Evolutionary conservation across 2,797 vertebrate species (phyloP).

Genomic region (Pteronotus mesoamericanus): DNA sequence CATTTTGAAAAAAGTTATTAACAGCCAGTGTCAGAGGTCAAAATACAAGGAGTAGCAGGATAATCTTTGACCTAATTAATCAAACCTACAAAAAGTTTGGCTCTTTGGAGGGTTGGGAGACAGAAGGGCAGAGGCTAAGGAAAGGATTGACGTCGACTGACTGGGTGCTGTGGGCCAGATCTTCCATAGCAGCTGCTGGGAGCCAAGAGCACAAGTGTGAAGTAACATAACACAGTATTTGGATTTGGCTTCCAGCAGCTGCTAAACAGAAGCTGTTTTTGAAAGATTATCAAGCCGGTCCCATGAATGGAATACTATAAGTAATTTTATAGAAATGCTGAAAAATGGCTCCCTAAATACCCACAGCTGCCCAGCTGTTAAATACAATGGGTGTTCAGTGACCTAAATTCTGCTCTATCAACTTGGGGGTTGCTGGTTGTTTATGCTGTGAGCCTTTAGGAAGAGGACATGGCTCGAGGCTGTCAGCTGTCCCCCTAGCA

Average conservation of each 20-base stretch:
- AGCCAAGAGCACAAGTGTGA: background rate
- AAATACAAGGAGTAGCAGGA: background rate
- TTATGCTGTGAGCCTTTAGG: background rate
- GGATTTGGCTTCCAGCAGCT: background rate
- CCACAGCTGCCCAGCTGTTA: background rate
- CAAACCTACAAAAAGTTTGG: background rate
- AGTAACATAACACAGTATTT: background rate
- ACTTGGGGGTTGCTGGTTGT: background rate
- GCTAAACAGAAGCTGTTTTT: background rate
- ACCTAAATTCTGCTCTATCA: background rate
- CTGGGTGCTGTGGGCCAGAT: background rate
- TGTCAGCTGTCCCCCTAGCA: background rate
- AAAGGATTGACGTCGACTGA: background rate
- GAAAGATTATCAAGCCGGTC: background rate
- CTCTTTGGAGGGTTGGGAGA: background rate
- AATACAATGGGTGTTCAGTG: background rate
- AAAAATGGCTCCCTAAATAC: background rate
- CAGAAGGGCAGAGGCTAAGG: background rate
- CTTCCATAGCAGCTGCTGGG: background rate
- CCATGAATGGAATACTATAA: background rate
- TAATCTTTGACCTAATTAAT: background rate
- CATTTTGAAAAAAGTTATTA: slow-evolving; percentile 10
- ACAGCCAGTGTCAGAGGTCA: background rate
- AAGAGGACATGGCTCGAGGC: background rate
- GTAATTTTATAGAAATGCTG: background rate